Evolutionary conservation across 2,113 vertebrate genomes (phyloP).

Genomic region (Grantiella picta): DNA sequence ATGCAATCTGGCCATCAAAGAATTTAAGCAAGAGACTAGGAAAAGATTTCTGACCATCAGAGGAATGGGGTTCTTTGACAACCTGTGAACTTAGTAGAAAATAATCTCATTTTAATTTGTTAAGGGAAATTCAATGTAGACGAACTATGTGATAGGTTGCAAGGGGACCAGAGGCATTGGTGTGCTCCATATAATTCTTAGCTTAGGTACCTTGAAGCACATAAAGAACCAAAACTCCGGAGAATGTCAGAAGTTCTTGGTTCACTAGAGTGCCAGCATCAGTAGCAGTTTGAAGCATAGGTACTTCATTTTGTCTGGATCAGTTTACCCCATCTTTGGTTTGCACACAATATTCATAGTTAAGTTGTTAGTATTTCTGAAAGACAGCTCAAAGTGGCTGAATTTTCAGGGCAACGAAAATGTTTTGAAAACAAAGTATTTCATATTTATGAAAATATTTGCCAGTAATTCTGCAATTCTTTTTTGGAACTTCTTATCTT

Average conservation of each 20-base stretch:
- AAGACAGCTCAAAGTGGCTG: neutral
- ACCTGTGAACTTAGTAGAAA: neutral
- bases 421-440: neutral
- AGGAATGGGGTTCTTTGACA: neutral
- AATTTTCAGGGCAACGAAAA: neutral
- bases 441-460: neutral
- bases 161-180: neutral
- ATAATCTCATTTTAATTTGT: neutral
- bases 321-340: neutral
- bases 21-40: neutral
- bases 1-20: neutral
- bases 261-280: neutral
- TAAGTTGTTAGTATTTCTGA: neutral
- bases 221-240: neutral
- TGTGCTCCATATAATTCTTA: rapidly evolving
- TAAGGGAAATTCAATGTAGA: neutral
- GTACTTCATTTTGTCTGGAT: neutral
- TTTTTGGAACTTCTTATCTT: neutral
- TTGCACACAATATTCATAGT: neutral
- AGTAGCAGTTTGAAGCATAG: neutral
- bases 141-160: neutral
- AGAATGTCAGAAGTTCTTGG: neutral
- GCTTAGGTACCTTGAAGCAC: neutral
- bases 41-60: neutral
- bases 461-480: neutral